These are phyloP conservation scores for Zaprionus obscuricornis DNA, from an alignment of 2,888 invertebrate genomes.

Conservation along the genomic window DNA sequence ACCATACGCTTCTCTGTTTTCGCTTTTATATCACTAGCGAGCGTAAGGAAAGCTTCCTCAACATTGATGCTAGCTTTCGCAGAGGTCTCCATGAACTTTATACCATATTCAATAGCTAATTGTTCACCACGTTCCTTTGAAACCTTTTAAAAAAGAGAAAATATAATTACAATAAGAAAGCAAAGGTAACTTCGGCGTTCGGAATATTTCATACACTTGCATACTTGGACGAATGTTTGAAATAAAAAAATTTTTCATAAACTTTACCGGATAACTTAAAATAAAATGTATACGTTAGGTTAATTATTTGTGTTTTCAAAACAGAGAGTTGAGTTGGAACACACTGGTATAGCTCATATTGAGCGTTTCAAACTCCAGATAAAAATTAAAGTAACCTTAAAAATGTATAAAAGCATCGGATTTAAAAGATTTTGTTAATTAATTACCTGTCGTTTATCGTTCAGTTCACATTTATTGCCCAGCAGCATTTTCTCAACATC, in stretches of 20 bases:
- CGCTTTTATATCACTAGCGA: slow-evolving; percentile 98
- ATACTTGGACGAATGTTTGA: no score
- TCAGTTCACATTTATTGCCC: slow-evolving; percentile 99
- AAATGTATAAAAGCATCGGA: neutral
- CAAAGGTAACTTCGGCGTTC: no score
- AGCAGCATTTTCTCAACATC: slow-evolving; percentile 99
- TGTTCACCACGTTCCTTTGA: slow-evolving; percentile 98
- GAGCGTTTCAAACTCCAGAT: no score
- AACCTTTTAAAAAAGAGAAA: slow-evolving; percentile 85
- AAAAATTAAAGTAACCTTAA: neutral
- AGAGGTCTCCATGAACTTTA: slow-evolving; percentile 99
- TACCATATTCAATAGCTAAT: slow-evolving; percentile 98
- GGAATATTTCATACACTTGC: no score
- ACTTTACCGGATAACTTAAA: no score
- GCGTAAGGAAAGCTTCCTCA: slow-evolving; percentile 98
- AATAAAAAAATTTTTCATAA: no score
- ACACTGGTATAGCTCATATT: no score
- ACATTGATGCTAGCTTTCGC: slow-evolving; percentile 99
- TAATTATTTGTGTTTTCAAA: no score
- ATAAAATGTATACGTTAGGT: no score
- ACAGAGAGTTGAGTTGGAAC: no score
- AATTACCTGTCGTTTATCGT: slow-evolving; percentile 94
- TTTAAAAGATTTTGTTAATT: neutral
- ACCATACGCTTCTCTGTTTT: slow-evolving; percentile 99
- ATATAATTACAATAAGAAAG: neutral